Base-by-base conservation (phyloP, 2,888 invertebrate species). In the Bellardia bayeri region DNA sequence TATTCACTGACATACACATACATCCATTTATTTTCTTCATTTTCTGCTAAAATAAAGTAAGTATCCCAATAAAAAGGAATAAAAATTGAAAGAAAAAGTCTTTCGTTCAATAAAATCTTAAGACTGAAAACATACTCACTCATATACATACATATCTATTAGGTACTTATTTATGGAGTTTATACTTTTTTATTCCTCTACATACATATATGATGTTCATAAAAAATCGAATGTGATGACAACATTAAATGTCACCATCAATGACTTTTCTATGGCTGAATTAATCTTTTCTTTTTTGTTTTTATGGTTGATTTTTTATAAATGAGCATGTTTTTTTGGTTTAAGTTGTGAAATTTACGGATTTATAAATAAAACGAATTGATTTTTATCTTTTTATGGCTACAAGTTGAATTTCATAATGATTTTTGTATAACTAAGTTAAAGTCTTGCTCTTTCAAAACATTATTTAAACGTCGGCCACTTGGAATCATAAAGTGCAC, bases 141-240 rank as follows among this genome's bases (percentile, higher is more conserved):
- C 23, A 16, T 61, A 49, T 33, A 16, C 33, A 40, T 0, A 63
- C 30, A 3, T 56, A 7, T 56, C 23, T 45, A 13, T 9, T 11
- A 45, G 14, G 6, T 14, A 71, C 40, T 71, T 40, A 51, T 51
- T 74, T 56, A 69, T 51, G 0, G 14, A 42, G 49, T 66, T 81
- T 72, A 63, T 68, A 40, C 56, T 33, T 58, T 74, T 58, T 82
- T 66, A n/a, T 45, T 64, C n/a, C 33, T 40, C 0, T 16, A 11
- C n/a, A n/a, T 81, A 78, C 13, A 11, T n/a, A n/a, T 81, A 78
- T 74, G 68, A 82, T 42, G 74, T 78, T 82, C 11, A 66, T 42
- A 66, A 80, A 87, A 83, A 80, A 87, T 83, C 80, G 80, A 87
- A 87, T 75, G 80, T 87, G 86, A 87, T 75, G 72, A 80, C 83